Base-by-base conservation (phyloP, 2,113 vertebrate genomes). In the Dermatemys mawii region DNA sequence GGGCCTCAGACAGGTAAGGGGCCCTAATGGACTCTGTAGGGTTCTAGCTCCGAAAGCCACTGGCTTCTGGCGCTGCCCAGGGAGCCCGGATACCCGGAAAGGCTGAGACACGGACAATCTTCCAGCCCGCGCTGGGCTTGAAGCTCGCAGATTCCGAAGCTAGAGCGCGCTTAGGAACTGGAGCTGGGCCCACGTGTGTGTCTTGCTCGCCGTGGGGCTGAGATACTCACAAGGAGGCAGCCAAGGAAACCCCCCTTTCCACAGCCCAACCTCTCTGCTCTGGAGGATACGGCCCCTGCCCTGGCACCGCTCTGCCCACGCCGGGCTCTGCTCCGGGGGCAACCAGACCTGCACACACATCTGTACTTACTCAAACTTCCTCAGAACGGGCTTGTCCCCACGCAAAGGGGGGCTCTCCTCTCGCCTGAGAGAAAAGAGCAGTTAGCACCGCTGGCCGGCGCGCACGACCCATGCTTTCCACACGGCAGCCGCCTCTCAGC, bases 291-390 rank as follows among this genome's bases (percentile, higher is more conserved):
- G 86, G 63, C 51, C n/a, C 32, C 53, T 82, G 79, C 91, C 44
- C 12, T 41, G 57, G 50, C 26, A 60, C 9, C 27, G 32, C 8
- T 46, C 29, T 7, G 10, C 29, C 44, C 12, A 32, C 19, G 26
- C 24, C 49, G n/a, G 7, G 41, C 75, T 48, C 26, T 13, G 27
- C 16, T 80, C 14, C 16, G 9, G 44, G 48, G 1, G 1, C 49
- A 53, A 84, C 38, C 2, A 27, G 3, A 86, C 57, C 0, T 0
- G 78, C 94, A 91, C 88, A 5, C 94, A 93, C 95, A 89, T 96
- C 97, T 92, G 95, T 99, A 99, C 99, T 99, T 99, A 99, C 99
- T 98, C 96, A 97, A 99, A 99, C 96, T 89, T 99, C 98, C 96
- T 99, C 96, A 99, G 98, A 98, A 99, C 97, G 35, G 99, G 98